Conservation (phyloP, 2,113 vertebrate genomes). For the Xerus inauris region DNA sequence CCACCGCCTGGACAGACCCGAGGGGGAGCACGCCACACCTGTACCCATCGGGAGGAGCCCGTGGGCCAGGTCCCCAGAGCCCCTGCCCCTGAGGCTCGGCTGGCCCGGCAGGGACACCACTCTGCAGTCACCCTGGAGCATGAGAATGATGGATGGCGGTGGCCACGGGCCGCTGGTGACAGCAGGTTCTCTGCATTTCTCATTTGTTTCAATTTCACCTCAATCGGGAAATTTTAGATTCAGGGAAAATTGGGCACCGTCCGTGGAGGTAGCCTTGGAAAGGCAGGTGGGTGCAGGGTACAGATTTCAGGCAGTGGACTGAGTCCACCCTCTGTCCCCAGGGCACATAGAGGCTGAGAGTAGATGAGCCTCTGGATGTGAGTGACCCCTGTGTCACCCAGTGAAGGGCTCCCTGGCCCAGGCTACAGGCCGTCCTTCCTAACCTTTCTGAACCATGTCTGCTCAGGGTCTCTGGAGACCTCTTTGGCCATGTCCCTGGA, state of each 20-base stretch:
- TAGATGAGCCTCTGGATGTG: background rate
- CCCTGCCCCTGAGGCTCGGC: too few relatives aligned
- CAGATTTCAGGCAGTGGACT: too few relatives aligned
- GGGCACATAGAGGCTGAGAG: fast-evolving
- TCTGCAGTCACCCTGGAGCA: fast-evolving
- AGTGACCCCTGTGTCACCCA: too few relatives aligned
- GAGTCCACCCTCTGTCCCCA: fast-evolving
- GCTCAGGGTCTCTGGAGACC: too few relatives aligned
- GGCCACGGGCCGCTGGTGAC: background rate
- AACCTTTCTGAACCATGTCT: fast-evolving
- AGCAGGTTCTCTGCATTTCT: background rate
- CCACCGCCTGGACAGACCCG: background rate
- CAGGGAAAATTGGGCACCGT: background rate
- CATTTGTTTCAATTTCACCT: background rate
- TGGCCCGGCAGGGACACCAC: too few relatives aligned
- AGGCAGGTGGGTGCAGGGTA: too few relatives aligned
- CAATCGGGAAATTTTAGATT: background rate
- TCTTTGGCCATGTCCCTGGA: background rate
- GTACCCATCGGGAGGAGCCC: background rate
- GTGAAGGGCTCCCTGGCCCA: fast-evolving
- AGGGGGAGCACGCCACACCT: too few relatives aligned
- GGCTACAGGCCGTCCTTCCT: background rate
- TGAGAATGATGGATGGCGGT: background rate
- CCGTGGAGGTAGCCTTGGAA: background rate
- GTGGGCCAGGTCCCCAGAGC: background rate